Evolutionary conservation across 2,888 invertebrate genomes (phyloP).

Genomic region (Malacosoma neustria): DNA sequence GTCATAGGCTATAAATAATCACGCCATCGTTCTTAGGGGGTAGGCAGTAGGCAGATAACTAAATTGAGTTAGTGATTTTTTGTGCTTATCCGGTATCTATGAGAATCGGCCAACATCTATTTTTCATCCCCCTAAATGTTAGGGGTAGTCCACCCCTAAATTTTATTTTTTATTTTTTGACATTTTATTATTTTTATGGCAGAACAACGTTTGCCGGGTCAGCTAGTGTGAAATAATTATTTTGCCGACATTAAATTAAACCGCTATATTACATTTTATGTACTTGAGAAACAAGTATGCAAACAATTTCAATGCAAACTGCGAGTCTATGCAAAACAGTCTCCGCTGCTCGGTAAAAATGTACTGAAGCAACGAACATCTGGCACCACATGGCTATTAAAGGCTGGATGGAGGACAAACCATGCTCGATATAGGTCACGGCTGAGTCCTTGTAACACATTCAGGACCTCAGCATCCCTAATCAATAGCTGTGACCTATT

Average conservation of each 20-base stretch:
- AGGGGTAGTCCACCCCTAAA: too few relatives aligned
- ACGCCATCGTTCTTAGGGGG: too few relatives aligned
- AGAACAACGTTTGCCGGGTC: too few relatives aligned
- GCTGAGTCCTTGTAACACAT: conserved; percentile 51
- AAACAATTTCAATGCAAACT: conserved; percentile 5
- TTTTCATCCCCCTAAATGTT: too few relatives aligned
- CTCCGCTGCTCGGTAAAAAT: neutral
- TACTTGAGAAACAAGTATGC: neutral
- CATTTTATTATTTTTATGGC: too few relatives aligned
- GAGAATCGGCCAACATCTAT: too few relatives aligned
- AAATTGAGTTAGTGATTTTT: too few relatives aligned
- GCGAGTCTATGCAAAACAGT: conserved; percentile 1
- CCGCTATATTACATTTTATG: neutral
- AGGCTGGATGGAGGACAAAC: conserved; percentile 1
- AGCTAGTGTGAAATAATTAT: too few relatives aligned
- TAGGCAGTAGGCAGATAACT: too few relatives aligned
- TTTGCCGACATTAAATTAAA: neutral
- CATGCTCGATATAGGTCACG: conserved; percentile 53
- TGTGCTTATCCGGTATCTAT: too few relatives aligned
- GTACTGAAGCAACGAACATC: neutral
- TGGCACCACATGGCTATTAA: neutral
- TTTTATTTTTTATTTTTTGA: too few relatives aligned
- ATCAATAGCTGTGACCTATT: conserved; percentile 48
- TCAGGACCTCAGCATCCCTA: conserved; percentile 62
- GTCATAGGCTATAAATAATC: too few relatives aligned